phyloP scores from a whole-genome alignment of 2,797 vertebrate genomes.

The Sebastes reedi region DNA sequence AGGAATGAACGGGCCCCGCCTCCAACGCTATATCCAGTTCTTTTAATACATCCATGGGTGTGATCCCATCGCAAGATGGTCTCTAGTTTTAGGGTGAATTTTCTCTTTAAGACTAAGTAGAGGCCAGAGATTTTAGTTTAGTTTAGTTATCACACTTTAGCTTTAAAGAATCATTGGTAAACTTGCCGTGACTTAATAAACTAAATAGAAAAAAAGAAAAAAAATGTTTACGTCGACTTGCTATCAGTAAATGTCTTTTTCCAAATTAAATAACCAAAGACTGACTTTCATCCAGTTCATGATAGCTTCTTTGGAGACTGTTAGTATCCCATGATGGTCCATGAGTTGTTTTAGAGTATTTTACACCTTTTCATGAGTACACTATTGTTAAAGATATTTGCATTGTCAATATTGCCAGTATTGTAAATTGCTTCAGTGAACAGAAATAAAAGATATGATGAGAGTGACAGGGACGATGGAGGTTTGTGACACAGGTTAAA shows the following conservation, averaged over 20 bases:
- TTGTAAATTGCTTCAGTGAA: not conserved
- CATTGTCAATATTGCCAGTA: not conserved
- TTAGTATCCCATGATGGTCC: not conserved
- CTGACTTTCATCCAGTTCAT: not conserved
- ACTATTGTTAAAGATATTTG: not conserved
- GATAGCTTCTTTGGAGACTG: not conserved
- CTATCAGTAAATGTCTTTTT: not conserved
- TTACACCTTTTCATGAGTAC: not conserved
- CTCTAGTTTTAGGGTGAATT: too few relatives aligned
- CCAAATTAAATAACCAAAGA: not conserved
- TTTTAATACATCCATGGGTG: too few relatives aligned
- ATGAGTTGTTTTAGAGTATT: not conserved
- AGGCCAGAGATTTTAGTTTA: not conserved
- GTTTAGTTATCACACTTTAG: not conserved
- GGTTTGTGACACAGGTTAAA: not conserved
- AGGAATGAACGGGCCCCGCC: too few relatives aligned
- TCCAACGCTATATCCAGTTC: too few relatives aligned
- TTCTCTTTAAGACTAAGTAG: not conserved
- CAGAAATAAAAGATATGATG: not conserved
- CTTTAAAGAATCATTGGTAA: not conserved
- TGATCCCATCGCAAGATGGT: too few relatives aligned
- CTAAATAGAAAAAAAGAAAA: too few relatives aligned
- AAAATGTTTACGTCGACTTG: not conserved
- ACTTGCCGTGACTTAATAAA: not conserved
- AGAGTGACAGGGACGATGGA: not conserved